phyloP scores from a whole-genome alignment of 2,797 vertebrate species.

The Coccyzus lansbergi region DNA sequence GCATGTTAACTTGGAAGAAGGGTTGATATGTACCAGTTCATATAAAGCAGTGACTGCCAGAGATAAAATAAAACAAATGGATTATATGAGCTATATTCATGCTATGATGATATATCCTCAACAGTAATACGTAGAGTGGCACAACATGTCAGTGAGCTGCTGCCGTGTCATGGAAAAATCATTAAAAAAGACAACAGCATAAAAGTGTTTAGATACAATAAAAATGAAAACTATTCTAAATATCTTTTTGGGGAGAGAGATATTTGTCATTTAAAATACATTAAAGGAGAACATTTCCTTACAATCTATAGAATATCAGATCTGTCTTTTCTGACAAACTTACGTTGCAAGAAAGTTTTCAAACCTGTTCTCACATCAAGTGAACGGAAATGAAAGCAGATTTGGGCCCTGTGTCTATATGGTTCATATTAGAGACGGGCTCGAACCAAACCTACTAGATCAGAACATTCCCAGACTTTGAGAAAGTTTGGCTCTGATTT shows the following conservation, averaged over 20 bases:
- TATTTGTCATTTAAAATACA: background rate
- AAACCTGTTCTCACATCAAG: conserved; percentile 46
- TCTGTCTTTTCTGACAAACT: background rate
- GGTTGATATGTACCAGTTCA: background rate
- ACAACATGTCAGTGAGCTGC: background rate
- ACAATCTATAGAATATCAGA: background rate
- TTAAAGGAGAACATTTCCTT: background rate
- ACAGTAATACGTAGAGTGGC: background rate
- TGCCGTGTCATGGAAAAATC: background rate
- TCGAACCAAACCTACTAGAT: conserved; percentile 61
- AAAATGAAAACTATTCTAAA: background rate
- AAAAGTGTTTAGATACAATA: background rate
- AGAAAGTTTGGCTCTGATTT: conserved; percentile 69
- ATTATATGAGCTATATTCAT: background rate
- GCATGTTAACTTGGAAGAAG: background rate
- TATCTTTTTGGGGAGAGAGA: background rate
- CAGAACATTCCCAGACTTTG: conserved; percentile 73
- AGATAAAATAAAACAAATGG: background rate
- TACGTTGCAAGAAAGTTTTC: background rate
- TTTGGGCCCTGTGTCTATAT: conserved; percentile 28
- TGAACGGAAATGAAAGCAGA: conserved; percentile 44
- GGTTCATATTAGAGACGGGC: conserved; percentile 44
- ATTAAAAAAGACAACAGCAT: background rate
- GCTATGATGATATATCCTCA: background rate
- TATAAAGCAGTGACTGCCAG: background rate